Percentiles rank a stretch among this genome's conserved stretches.
These are phyloP conservation scores for Phyllostomus discolor DNA, from an alignment of 2,113 vertebrate genomes.

Conservation along the genomic window DNA sequence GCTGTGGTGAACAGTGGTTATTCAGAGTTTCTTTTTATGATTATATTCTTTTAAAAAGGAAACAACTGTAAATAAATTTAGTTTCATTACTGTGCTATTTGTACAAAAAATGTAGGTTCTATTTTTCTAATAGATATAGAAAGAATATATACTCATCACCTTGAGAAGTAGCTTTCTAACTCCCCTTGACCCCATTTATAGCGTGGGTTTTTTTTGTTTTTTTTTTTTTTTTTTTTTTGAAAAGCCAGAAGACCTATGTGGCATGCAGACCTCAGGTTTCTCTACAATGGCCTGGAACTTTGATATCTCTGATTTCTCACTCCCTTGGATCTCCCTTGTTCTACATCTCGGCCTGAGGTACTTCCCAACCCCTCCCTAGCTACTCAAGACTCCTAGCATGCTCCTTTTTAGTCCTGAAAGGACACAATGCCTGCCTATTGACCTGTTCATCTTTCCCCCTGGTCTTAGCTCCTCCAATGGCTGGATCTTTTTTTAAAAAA, in stretches of 20 bases:
- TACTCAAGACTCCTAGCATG: not conserved
- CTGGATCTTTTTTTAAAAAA: not conserved
- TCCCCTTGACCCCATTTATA: not conserved
- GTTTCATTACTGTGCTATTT: not conserved
- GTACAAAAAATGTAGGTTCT: not conserved
- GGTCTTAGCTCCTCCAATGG: not conserved
- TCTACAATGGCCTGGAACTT: not conserved
- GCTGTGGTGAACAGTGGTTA: not conserved
- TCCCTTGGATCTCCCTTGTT: not conserved
- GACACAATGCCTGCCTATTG: not conserved
- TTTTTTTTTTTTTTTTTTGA: slow-evolving; percentile 7
- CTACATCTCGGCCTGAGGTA: not conserved
- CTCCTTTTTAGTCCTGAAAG: not conserved
- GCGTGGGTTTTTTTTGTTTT: not conserved
- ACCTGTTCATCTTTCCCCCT: not conserved
- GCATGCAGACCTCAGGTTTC: not conserved
- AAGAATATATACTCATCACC: not conserved
- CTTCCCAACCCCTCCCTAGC: not conserved
- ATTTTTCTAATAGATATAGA: not conserved
- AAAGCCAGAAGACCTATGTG: not conserved
- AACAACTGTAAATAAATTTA: not conserved
- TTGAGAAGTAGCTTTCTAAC: not conserved
- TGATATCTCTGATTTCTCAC: not conserved
- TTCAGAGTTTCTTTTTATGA: not conserved
- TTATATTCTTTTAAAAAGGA: not conserved